phyloP scores from a whole-genome alignment of 2,797 vertebrate genomes.

The Dendrocincla fuliginosa region DNA sequence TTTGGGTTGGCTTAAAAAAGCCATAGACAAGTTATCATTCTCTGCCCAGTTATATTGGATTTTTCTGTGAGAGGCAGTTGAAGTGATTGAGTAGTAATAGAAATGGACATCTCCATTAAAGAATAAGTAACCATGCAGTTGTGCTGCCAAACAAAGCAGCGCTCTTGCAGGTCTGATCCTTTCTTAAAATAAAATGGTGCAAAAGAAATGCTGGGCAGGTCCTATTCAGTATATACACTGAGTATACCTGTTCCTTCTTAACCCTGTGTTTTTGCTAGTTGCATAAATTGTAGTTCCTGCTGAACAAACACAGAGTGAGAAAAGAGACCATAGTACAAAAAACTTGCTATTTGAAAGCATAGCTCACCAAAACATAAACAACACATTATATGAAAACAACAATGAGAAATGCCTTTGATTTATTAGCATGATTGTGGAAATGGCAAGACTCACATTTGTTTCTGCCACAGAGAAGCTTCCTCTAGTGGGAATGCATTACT shows the following conservation, averaged over 20 bases:
- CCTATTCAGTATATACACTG: background rate
- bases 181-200: background rate
- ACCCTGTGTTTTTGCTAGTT: background rate
- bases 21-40: background rate
- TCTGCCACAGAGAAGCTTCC: background rate
- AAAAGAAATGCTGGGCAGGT: background rate
- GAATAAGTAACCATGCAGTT: background rate
- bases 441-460: background rate
- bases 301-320: background rate
- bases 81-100: conserved; percentile 17
- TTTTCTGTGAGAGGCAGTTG: background rate
- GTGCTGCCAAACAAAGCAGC: background rate
- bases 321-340: background rate
- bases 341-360: background rate
- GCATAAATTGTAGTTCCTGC: background rate
- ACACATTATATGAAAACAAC: background rate
- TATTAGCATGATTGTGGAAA: background rate
- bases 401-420: background rate
- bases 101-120: conserved; percentile 2
- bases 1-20: background rate
- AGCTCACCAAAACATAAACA: background rate
- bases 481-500: background rate
- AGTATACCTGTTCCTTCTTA: background rate
- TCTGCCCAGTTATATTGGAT: background rate
- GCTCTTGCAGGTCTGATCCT: background rate